Percentiles rank a stretch among this genome's conserved stretches.
Conservation (phyloP, 2,113 vertebrate species). For the Speoplatyrhinus poulsoni region DNA sequence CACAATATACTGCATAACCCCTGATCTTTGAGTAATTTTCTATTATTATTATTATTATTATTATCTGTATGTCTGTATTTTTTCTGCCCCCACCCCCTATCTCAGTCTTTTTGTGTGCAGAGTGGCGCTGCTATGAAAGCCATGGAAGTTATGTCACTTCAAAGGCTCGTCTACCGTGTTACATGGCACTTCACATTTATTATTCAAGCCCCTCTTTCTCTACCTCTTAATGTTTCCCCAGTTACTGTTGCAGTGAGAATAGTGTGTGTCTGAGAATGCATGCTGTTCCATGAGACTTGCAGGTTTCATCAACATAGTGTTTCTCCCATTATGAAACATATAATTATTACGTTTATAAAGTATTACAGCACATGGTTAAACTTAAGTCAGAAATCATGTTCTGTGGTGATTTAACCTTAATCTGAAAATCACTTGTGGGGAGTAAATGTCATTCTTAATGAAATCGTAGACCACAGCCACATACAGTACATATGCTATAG, state of each 20-base stretch:
- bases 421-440: slow-evolving; percentile 13
- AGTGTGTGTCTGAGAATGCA: slow-evolving; percentile 3
- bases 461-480: neutral
- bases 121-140: slow-evolving; percentile 56
- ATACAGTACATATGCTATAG: slow-evolving; percentile 6
- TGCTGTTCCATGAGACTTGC: slow-evolving; percentile 26
- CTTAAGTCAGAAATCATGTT: slow-evolving; percentile 4
- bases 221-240: slow-evolving; percentile 66
- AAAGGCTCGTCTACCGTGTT: slow-evolving; percentile 69
- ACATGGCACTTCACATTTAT: slow-evolving; percentile 71
- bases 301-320: slow-evolving; percentile 24
- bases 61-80: slow-evolving; percentile 21
- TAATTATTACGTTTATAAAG: neutral
- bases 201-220: slow-evolving; percentile 72
- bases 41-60: neutral
- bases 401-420: slow-evolving; percentile 2
- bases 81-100: slow-evolving; percentile 18
- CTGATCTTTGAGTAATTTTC: neutral
- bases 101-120: slow-evolving; percentile 54
- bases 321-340: neutral
- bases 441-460: slow-evolving; percentile 19
- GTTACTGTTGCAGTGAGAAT: slow-evolving; percentile 59
- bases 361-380: neutral
- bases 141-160: slow-evolving; percentile 73
- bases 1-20: neutral